A percentile compares a stretch with the other conserved stretches of the same genome.
Conservation (phyloP, 2,888 invertebrate genomes). For the Beris morrisii region DNA sequence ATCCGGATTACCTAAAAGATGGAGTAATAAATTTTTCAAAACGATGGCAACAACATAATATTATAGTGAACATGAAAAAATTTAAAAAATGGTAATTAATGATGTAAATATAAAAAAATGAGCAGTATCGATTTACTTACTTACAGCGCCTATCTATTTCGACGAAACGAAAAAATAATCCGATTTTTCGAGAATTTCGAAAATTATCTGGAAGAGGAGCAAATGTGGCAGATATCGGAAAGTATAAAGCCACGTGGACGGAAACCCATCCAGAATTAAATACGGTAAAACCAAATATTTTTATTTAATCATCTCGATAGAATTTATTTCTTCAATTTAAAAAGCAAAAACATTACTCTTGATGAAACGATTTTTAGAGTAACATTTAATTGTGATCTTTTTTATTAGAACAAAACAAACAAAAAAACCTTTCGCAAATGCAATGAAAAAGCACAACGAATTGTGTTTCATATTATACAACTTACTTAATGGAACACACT, state of each 20-base stretch:
- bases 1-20: constrained; percentile 84
- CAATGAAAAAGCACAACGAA: constrained; percentile 20
- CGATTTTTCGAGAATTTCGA: constrained; percentile 97
- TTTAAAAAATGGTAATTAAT: constrained; percentile 88
- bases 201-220: constrained; percentile 93
- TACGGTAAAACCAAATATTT: neutral
- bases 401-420: neutral
- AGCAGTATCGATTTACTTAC: constrained; percentile 10
- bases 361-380: neutral
- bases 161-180: constrained; percentile 91
- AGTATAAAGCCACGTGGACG: constrained; percentile 79
- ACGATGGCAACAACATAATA: constrained; percentile 98
- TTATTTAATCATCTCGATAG: no score
- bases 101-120: constrained; percentile 1
- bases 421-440: constrained; percentile 11
- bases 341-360: neutral
- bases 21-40: constrained; percentile 94
- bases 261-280: constrained; percentile 50
- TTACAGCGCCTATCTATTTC: constrained; percentile 86
- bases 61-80: constrained; percentile 96
- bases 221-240: constrained; percentile 98
- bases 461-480: neutral
- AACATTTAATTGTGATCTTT: constrained; percentile 6
- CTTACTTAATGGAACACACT: no score
- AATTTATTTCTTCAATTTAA: neutral